phyloP scores from a whole-genome alignment of 2,797 vertebrate species.

The Triplophysa yarkandensis region DNA sequence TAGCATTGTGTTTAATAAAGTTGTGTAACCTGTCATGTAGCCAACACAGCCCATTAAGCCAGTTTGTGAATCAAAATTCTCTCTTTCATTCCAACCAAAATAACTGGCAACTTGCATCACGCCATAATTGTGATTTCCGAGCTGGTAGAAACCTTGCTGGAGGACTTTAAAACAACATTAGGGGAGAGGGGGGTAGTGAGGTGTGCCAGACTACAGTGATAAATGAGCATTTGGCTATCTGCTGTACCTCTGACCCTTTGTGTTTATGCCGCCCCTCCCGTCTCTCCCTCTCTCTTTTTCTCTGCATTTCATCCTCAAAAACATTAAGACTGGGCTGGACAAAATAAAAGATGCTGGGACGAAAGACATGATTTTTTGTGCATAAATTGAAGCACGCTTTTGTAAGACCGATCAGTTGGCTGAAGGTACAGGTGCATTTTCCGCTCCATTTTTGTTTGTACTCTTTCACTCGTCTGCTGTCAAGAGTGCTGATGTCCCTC shows the following conservation, averaged over 20 bases:
- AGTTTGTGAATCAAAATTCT: not conserved
- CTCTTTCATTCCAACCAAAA: not conserved
- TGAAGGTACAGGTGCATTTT: not conserved
- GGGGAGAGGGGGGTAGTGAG: not conserved
- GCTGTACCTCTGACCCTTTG: slow-evolving; percentile 7
- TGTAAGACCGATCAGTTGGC: not conserved
- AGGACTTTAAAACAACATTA: slow-evolving; percentile 4
- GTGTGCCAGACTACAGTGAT: not conserved
- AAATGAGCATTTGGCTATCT: slow-evolving; percentile 4
- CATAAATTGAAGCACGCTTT: not conserved
- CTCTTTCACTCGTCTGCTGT: slow-evolving; percentile 25
- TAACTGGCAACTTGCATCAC: not conserved
- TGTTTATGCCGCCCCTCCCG: not conserved
- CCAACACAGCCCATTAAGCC: not conserved
- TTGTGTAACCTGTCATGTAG: not conserved
- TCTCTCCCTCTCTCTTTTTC: no score
- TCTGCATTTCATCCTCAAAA: not conserved
- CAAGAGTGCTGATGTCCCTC: not conserved
- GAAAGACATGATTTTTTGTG: not conserved
- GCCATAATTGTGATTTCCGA: not conserved
- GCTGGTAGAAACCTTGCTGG: not conserved
- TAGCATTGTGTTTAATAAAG: not conserved
- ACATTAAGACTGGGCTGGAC: not conserved
- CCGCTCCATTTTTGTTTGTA: slow-evolving; percentile 5
- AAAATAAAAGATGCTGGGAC: not conserved